Percentiles rank a stretch among this genome's conserved stretches.
Evolutionary conservation across 2,888 invertebrate species (phyloP).

Genomic region (Patella caerulea): DNA sequence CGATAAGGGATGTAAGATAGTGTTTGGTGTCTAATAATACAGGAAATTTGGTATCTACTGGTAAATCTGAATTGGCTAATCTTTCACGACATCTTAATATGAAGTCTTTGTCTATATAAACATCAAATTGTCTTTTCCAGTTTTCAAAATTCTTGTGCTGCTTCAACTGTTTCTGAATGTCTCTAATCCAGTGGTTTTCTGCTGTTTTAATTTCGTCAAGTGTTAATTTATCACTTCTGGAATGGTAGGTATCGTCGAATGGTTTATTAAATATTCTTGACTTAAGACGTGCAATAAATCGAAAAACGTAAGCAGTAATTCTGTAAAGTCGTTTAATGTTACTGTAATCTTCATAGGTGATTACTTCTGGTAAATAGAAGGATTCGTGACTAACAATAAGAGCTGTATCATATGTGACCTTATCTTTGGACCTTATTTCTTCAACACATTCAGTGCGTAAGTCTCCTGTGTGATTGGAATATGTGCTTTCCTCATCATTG

Average conservation of each 20-base stretch:
- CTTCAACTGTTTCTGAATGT: background rate
- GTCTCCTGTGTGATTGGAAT: background rate
- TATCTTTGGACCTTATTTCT: background rate
- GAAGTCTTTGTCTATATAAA: background rate
- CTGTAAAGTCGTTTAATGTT: background rate
- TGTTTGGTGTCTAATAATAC: background rate
- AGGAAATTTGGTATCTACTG: background rate
- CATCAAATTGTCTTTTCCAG: background rate
- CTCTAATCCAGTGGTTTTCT: background rate
- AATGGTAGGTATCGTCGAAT: no score
- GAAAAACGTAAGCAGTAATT: background rate
- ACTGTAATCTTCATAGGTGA: background rate
- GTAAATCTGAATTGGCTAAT: conserved; percentile 7
- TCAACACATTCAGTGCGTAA: background rate
- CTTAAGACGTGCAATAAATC: background rate
- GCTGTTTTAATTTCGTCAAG: background rate
- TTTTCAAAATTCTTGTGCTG: background rate
- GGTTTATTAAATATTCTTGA: background rate
- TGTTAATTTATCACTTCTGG: no score
- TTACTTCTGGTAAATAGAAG: background rate
- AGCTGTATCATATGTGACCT: background rate
- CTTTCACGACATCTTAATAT: conserved; percentile 1
- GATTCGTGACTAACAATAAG: background rate
- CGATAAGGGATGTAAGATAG: background rate
- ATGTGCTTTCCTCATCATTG: background rate